A percentile compares a stretch with the other conserved stretches of the same genome.
Conservation (phyloP, 2,113 vertebrate genomes). For the Pachypanchax playfairii region DNA sequence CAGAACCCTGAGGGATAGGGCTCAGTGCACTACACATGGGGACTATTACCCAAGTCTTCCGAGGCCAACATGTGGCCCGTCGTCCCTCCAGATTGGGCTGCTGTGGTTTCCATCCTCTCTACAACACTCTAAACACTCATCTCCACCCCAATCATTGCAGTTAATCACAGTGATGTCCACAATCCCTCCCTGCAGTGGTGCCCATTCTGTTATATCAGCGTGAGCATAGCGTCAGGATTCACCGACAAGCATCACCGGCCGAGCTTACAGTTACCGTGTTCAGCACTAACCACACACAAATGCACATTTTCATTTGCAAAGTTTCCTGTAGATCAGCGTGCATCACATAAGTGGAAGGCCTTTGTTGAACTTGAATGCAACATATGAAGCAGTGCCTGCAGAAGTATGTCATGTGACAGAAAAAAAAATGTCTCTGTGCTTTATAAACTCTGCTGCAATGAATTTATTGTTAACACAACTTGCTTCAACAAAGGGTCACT, state of each 20-base stretch:
- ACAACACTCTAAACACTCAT: slow-evolving; percentile 69
- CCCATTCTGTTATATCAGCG: slow-evolving; percentile 57
- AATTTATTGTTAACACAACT: slow-evolving; percentile 42
- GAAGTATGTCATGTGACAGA: slow-evolving; percentile 25
- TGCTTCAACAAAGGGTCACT: slow-evolving; percentile 32
- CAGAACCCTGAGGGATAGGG: slow-evolving; percentile 69
- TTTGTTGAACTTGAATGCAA: slow-evolving; percentile 9
- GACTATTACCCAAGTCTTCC: slow-evolving; percentile 71
- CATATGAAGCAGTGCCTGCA: slow-evolving; percentile 5
- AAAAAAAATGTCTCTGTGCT: slow-evolving; percentile 6
- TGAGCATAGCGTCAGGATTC: slow-evolving; percentile 3
- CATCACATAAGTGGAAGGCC: slow-evolving; percentile 30
- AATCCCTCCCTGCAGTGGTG: slow-evolving; percentile 52
- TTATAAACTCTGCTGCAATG: slow-evolving; percentile 36
- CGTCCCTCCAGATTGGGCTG: slow-evolving; percentile 61
- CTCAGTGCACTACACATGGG: slow-evolving; percentile 77
- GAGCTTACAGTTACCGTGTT: slow-evolving; percentile 42
- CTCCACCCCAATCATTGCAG: slow-evolving; percentile 69
- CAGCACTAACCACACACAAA: slow-evolving; percentile 18
- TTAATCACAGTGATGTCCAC: slow-evolving; percentile 72
- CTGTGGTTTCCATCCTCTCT: slow-evolving; percentile 61
- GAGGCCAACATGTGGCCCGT: slow-evolving; percentile 43
- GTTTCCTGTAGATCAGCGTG: slow-evolving; percentile 19
- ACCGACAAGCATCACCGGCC: slow-evolving; percentile 35
- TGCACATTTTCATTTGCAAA: slow-evolving; percentile 39